Evolutionary conservation across 2,797 vertebrate genomes (phyloP).

Genomic region (Gobionotothen gibberifrons): DNA sequence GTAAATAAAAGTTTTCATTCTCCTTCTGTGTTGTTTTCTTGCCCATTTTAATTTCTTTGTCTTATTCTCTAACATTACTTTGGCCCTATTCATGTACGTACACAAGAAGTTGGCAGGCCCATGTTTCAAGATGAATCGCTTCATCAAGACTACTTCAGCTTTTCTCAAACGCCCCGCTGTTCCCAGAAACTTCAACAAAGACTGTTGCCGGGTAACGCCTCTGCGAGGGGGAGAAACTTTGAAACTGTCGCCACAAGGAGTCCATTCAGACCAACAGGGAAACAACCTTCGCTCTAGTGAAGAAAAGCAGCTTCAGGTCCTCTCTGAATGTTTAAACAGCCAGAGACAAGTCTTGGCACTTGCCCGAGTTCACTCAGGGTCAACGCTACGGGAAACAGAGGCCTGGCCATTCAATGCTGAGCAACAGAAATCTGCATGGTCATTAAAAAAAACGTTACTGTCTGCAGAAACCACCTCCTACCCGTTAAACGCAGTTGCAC

Average conservation of each 20-base stretch:
- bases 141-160: conserved; percentile 1
- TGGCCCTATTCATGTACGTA: neutral
- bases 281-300: conserved; percentile 20
- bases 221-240: conserved; percentile 18
- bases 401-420: conserved; percentile 43
- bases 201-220: conserved; percentile 47
- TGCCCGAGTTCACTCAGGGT: conserved; percentile 53
- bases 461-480: conserved; percentile 5
- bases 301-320: conserved; percentile 43
- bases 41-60: conserved; percentile 12
- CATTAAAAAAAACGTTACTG: conserved; percentile 32
- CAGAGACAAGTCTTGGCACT: conserved; percentile 44
- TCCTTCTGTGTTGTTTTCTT: neutral
- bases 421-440: conserved; percentile 51
- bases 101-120: conserved; percentile 12
- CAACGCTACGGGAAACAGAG: conserved; percentile 34
- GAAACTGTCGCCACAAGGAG: conserved; percentile 29
- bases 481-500: conserved; percentile 38
- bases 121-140: neutral
- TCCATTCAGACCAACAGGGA: conserved; percentile 24
- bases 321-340: conserved; percentile 30
- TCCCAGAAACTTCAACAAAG: conserved; percentile 56
- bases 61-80: neutral
- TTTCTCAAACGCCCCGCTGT: conserved; percentile 15
- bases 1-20: conserved; percentile 59